Conservation (phyloP, 2,888 invertebrate genomes). For the Drosophila testacea region DNA sequence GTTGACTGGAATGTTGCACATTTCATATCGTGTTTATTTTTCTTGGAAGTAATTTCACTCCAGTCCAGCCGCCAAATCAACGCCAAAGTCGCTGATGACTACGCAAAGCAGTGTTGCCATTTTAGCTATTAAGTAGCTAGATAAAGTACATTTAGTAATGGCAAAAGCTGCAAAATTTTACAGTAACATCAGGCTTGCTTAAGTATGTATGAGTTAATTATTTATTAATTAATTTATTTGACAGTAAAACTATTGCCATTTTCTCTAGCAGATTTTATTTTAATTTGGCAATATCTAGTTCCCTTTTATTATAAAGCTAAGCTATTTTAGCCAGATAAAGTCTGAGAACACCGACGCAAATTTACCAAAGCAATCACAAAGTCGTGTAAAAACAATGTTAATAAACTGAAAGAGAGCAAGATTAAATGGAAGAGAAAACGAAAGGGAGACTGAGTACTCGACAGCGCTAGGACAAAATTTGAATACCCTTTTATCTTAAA, state of each 20-base stretch:
- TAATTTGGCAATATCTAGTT: too few relatives aligned
- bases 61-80: constrained; percentile 38
- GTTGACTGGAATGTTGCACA: constrained; percentile 74
- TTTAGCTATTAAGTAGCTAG: too few relatives aligned
- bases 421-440: not conserved
- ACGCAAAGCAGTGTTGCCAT: too few relatives aligned
- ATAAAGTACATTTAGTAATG: too few relatives aligned
- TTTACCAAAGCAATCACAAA: constrained; percentile 25
- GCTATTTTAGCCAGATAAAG: not conserved
- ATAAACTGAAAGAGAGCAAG: too few relatives aligned
- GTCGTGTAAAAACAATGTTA: constrained; percentile 13
- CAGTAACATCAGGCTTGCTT: too few relatives aligned
- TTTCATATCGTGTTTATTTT: constrained; percentile 80
- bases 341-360: constrained; percentile 17
- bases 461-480: constrained; percentile 1
- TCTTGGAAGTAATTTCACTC: constrained; percentile 79
- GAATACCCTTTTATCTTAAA: constrained; percentile 31
- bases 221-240: too few relatives aligned
- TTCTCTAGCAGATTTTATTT: too few relatives aligned
- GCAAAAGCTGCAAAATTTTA: too few relatives aligned
- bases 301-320: too few relatives aligned
- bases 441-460: not conserved
- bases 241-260: too few relatives aligned
- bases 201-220: too few relatives aligned
- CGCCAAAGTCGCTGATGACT: constrained; percentile 12